These are phyloP conservation scores for Lithosia quadra DNA, from an alignment of 2,888 invertebrate genomes.

Conservation along the genomic window DNA sequence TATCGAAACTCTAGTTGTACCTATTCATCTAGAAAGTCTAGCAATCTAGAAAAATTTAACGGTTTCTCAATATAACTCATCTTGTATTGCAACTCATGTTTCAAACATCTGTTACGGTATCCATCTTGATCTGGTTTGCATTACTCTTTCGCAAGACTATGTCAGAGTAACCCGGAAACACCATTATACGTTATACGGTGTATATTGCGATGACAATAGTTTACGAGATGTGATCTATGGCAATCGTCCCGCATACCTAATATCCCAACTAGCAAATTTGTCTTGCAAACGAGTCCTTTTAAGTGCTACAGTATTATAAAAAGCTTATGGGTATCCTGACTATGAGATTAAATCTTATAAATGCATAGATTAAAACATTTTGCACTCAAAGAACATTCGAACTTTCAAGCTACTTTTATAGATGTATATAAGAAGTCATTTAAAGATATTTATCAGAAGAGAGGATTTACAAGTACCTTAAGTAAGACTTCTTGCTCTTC, in stretches of 20 bases:
- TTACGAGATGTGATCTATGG: constrained; percentile 20
- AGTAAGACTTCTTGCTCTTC: too few species aligned
- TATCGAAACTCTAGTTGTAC: background rate
- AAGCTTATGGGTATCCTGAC: too few species aligned
- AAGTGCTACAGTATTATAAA: too few species aligned
- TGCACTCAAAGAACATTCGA: too few species aligned
- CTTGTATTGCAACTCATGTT: constrained; percentile 19
- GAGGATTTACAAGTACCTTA: too few species aligned
- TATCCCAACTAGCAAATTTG: too few species aligned
- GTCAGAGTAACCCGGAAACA: constrained; percentile 52
- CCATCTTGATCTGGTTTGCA: constrained; percentile 29
- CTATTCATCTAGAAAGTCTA: background rate
- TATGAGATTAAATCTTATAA: too few species aligned
- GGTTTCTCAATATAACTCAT: background rate
- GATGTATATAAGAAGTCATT: too few species aligned
- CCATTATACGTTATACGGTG: constrained; percentile 49
- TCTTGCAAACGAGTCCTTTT: too few species aligned
- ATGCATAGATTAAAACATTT: too few species aligned
- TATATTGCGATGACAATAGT: constrained; percentile 37
- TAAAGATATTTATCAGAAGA: too few species aligned
- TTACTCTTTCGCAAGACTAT: constrained; percentile 30
- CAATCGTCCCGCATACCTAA: constrained; percentile 18
- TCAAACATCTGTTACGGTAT: constrained; percentile 21
- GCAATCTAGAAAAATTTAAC: background rate
- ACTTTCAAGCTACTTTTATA: too few species aligned